Conservation (phyloP, 92 coral and sea anemone species). For the Paragorgia papillata region DNA sequence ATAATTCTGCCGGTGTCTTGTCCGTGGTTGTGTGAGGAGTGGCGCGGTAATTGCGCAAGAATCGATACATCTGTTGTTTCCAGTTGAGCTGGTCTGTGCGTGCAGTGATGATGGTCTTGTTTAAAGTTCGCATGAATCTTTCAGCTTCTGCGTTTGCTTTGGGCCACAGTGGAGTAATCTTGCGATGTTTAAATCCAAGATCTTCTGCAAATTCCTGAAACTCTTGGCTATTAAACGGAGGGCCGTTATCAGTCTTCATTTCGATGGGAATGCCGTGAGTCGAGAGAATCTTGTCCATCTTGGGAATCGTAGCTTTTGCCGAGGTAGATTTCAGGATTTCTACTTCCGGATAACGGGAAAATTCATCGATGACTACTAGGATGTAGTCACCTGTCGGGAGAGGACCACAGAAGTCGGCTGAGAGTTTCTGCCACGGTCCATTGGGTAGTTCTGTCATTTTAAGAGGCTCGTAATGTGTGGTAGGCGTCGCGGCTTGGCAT, state of each 20-base stretch:
- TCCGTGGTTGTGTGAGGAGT: constrained; percentile 43
- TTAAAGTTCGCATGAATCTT: no score
- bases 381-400: constrained; percentile 4
- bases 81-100: constrained; percentile 48
- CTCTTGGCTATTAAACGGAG: constrained; percentile 55
- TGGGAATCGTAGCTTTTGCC: constrained; percentile 23
- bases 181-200: constrained; percentile 61
- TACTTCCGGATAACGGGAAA: background rate
- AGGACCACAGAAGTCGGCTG: constrained; percentile 52
- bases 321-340: constrained; percentile 6
- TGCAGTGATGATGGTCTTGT: constrained; percentile 55
- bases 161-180: constrained; percentile 61
- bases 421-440: constrained; percentile 56
- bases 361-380: constrained; percentile 27
- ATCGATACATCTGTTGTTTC: constrained; percentile 37
- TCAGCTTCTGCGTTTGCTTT: constrained; percentile 69
- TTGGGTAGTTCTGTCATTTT: constrained; percentile 55
- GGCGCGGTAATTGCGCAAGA: constrained; percentile 48
- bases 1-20: constrained; percentile 33
- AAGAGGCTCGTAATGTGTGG: constrained; percentile 53
- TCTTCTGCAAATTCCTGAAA: constrained; percentile 36
- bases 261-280: constrained; percentile 44
- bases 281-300: constrained; percentile 54
- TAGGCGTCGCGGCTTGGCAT: constrained; percentile 24
- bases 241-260: constrained; percentile 58